A percentile compares a stretch with the other conserved stretches of the same genome.
These are phyloP conservation scores for Nomia melanderi DNA, from an alignment of 1,140 invertebrate species.

Conservation along the genomic window DNA sequence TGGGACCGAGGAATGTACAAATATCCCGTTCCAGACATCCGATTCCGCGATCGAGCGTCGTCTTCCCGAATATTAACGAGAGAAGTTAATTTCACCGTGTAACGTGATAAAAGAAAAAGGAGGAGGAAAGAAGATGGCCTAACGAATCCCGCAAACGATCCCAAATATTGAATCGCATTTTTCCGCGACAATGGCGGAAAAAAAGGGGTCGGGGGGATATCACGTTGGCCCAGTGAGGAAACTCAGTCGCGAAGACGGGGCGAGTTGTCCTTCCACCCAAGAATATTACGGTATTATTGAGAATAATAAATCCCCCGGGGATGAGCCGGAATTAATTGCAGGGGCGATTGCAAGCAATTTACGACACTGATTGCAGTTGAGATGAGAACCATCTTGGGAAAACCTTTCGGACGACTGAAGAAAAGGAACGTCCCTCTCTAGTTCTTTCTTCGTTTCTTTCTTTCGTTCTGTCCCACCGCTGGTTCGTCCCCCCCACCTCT, in stretches of 20 bases:
- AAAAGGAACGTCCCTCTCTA: slow-evolving; percentile 60
- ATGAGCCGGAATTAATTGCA: slow-evolving; percentile 73
- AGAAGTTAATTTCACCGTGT: neutral
- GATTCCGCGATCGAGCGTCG: neutral
- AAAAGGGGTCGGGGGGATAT: slow-evolving; percentile 10
- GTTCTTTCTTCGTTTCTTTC: slow-evolving; percentile 17
- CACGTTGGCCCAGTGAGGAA: slow-evolving; percentile 11
- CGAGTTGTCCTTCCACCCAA: slow-evolving; percentile 46
- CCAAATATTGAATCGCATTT: slow-evolving; percentile 13
- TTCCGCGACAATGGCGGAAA: slow-evolving; percentile 19
- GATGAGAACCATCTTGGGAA: slow-evolving; percentile 72
- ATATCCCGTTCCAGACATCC: no score
- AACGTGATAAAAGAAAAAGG: neutral
- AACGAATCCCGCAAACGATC: neutral
- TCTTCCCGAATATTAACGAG: neutral
- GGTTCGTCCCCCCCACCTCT: slow-evolving; percentile 6
- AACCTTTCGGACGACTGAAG: slow-evolving; percentile 67
- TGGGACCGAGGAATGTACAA: no score
- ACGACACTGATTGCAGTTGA: slow-evolving; percentile 71
- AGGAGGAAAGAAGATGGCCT: no score
- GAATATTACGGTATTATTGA: slow-evolving; percentile 71
- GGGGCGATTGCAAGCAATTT: slow-evolving; percentile 72
- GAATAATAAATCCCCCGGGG: slow-evolving; percentile 69
- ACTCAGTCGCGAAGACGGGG: slow-evolving; percentile 10
- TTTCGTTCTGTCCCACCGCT: slow-evolving; percentile 13